Evolutionary conservation across 2,113 vertebrate species (phyloP), one percentile per base, ranked within the genome.

Genomic region (Poeciliopsis prolifica): DNA sequence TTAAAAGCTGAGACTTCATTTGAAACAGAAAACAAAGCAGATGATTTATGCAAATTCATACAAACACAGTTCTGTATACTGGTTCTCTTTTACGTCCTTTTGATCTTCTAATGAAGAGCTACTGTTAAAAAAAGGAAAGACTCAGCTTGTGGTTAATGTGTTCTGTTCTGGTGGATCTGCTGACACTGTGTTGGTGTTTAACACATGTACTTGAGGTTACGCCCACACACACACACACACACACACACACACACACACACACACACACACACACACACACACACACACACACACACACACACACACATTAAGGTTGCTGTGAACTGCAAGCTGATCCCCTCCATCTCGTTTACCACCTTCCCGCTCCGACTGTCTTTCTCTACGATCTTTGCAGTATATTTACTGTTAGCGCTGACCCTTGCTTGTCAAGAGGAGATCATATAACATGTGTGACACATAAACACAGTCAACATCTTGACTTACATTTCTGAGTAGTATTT

Each of bases 351-450:
- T 65, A 37, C 17, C 64, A 65, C 64, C 63, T 15, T 40, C 17
- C 31, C 66, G 5, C 61, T 51, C 61, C 70, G 61, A 77, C 40
- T 71, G 42, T 80, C 65, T 65, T 64, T 65, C 58, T 78, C 63
- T 80, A 15, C 80, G 30, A 85, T 76, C 66, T 69, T 75, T 71
- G 51, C 3, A 63, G 68, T 72, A 64, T 76, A 73, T 77, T 79
- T 68, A 83, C 82, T 80, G 78, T 64, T 80, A 68, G 44, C 33
- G 33, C 35, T 69, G 74, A 78, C 80, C 70, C 33, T 9, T 1
- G 17, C 61, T 79, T 78, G 29, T 73, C 78, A 77, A 62, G 65
- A 66, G 31, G 60, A 64, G 65, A 84, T 86, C 83, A 66, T 44
- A 70, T 77, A 68, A 48, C 83, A 65, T 74, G 72, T 44, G 65